Base-by-base conservation (phyloP, 1,140 invertebrate species). In the Drosophila persimilis region DNA sequence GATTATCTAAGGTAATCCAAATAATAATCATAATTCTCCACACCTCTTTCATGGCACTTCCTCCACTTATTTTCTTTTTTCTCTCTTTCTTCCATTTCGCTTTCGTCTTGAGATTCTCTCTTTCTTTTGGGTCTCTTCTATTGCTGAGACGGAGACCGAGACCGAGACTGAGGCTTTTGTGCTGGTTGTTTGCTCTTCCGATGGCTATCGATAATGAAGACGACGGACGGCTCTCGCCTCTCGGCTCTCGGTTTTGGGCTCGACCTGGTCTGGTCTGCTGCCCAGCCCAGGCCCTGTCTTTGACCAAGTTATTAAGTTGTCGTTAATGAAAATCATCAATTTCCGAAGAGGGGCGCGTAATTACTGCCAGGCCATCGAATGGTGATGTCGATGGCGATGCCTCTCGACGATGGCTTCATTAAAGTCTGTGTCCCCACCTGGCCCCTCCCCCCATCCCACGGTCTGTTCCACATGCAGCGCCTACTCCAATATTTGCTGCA, bases 271-370 rank as follows among this genome's bases (percentile, higher is more conserved):
- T 61, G 59, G 41, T 53, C 59, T 24, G 41, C 63, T 59, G 5
- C 3, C 22, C 41, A 1, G 51, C 31, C 73, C 76, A 61, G 43
- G 70, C 85, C 76, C 83, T 80, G 76, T 70, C 81, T 75, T 76
- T 64, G 65, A 62, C 58, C 65, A 84, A 84, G 80, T 85, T 84
- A 84, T 84, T 84, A 86, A 80, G 71, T 84, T 80, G 80, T 85
- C 80, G 80, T 84, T 86, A 85, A 85, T 86, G 80, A 86, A 86
- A 86, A 77, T 62, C 80, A 85, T 85, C 80, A 80, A 85, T 84
- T 84, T 81, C 50, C 65, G 56, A 71, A 64, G 64, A 65, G 53
- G 51, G 75, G 31, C 58, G 51, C 72, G 50, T 85, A 85, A 84
- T 84, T 80, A 84, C 66, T 51, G 24, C 56, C n/a, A 50, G 35